Evolutionary conservation across 2,797 vertebrate species (phyloP).

Genomic region (Sebastes wilsoni): DNA sequence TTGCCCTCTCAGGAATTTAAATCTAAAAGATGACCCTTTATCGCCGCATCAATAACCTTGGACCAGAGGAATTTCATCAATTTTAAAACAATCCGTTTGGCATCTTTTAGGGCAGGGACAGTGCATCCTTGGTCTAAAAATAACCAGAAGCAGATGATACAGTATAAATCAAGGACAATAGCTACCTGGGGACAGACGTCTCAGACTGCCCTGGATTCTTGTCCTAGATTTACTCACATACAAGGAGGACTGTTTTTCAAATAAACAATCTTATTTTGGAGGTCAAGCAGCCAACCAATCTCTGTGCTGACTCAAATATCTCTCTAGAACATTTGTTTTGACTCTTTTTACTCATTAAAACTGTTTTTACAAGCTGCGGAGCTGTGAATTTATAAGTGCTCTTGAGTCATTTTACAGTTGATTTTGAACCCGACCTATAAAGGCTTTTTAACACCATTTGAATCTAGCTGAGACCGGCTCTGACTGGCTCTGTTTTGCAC

Average conservation of each 20-base stretch:
- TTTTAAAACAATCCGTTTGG: constrained; percentile 13
- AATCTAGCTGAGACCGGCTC: constrained; percentile 51
- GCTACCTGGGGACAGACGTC: constrained; percentile 66
- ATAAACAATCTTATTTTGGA: constrained; percentile 65
- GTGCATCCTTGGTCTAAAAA: constrained; percentile 64
- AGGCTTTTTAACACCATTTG: constrained; percentile 33
- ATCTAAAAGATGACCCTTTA: background rate
- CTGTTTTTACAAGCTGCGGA: background rate
- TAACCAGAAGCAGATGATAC: constrained; percentile 62
- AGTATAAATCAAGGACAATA: constrained; percentile 75
- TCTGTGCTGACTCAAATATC: background rate
- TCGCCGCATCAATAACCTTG: background rate
- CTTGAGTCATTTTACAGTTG: constrained; percentile 26
- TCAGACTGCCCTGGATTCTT: constrained; percentile 76
- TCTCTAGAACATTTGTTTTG: background rate
- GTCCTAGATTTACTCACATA: constrained; percentile 74
- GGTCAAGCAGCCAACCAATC: constrained; percentile 30
- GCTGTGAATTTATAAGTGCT: constrained; percentile 33
- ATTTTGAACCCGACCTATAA: constrained; percentile 22
- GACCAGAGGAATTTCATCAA: background rate
- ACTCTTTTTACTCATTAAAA: background rate
- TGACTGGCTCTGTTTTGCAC: constrained; percentile 51
- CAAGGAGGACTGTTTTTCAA: constrained; percentile 46
- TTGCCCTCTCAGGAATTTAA: background rate
- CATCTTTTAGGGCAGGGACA: constrained; percentile 44